Conservation (phyloP, 2,888 invertebrate genomes). For the Drosophila cyrtoloma region DNA sequence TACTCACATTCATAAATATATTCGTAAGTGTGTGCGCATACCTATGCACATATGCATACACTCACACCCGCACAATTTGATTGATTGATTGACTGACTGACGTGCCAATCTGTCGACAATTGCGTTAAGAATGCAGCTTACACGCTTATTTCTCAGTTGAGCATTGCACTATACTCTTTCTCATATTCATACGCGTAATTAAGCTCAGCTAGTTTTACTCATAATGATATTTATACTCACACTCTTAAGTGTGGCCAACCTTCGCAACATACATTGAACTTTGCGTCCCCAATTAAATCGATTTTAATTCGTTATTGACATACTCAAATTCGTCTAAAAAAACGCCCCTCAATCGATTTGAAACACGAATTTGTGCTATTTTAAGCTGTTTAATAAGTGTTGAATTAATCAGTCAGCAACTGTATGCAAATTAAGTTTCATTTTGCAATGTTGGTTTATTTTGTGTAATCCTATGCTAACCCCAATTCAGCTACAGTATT, state of each 20-base stretch:
- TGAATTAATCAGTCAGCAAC: neutral
- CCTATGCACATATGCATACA: neutral
- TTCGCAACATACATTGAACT: neutral
- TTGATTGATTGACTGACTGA: constrained; percentile 38
- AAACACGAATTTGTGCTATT: neutral
- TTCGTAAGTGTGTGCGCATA: neutral
- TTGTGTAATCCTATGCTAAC: neutral
- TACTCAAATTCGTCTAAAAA: neutral
- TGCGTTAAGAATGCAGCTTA: constrained; percentile 27
- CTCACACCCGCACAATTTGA: neutral
- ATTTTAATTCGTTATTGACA: constrained; percentile 1
- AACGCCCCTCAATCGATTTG: neutral
- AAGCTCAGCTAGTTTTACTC: neutral
- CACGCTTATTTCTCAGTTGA: constrained; percentile 25
- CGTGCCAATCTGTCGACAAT: constrained; percentile 19
- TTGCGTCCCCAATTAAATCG: neutral
- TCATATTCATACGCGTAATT: neutral
- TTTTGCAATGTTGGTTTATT: neutral
- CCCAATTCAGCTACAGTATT: neutral
- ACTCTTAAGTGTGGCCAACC: neutral
- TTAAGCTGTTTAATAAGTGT: neutral
- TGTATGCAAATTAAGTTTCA: neutral
- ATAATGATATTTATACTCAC: neutral
- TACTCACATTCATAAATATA: neutral
- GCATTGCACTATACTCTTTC: neutral